Base-by-base conservation (phyloP, 2,888 invertebrate genomes). In the Pasiphila rectangulata region DNA sequence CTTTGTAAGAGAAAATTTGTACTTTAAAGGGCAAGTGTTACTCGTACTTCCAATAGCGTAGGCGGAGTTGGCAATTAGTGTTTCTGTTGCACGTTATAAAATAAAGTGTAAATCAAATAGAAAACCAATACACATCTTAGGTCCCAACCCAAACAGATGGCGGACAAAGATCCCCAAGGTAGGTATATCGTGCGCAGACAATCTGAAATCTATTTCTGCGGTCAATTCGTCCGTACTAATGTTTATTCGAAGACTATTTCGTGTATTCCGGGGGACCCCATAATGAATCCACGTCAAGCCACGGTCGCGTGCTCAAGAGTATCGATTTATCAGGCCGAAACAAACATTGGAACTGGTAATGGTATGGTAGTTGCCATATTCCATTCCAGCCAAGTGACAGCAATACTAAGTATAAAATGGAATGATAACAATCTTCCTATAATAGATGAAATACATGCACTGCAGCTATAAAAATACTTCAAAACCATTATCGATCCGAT, bases 191-290 rank as follows among this genome's bases (percentile, higher is more conserved):
- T 38, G 29, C 59, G 67, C 59, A 61, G 66, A 73, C 75, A 72
- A 83, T 79, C 72, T 75, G 72, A 78, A 77, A 78, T 69, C 76
- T 69, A 82, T 85, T 79, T 77, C 66, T 54, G 51, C 59, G 57
- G 58, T 58, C 70, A 63, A 69, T 69, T 71, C 62, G 57, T 62
- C 55, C 61, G 61, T 61, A 50, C 63, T 72, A 75, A 83, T 81
- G 76, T 75, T 79, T 80, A 79, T 82, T 82, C 77, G 70, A 76
- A 71, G 69, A 76, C 64, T 67, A 66, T 72, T 72, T 61, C 43
- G 61, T 51, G 57, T 65, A 40, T 42, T 25, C 24, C 37, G 32
- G 10, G 30, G 41, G 42, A 40, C 38, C 41, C 49, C 42, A 44
- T 73, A 72, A 72, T 69, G 70, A 72, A 72, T 69, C 68, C 63